These are phyloP conservation scores for Scomberomorus guttatus DNA, from an alignment of 2,797 vertebrate genomes.

Conservation along the genomic window DNA sequence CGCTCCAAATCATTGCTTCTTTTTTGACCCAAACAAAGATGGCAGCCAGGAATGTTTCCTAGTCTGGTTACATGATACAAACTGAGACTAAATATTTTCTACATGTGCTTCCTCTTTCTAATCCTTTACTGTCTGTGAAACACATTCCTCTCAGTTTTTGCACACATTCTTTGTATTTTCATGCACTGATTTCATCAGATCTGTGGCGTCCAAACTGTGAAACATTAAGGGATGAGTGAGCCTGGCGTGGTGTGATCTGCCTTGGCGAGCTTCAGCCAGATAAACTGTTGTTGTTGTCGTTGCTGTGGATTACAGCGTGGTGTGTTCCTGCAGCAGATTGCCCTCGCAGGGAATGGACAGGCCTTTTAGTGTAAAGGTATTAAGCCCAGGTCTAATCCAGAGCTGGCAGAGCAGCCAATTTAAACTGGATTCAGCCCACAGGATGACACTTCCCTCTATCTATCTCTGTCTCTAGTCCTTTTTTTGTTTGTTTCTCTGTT, in stretches of 20 bases:
- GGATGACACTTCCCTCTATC: slow-evolving; percentile 6
- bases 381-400: slow-evolving; percentile 76
- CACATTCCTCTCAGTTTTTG: background rate
- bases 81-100: background rate
- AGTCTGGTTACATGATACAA: background rate
- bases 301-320: slow-evolving; percentile 67
- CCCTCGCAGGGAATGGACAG: slow-evolving; percentile 50
- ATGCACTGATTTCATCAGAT: background rate
- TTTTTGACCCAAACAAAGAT: slow-evolving; percentile 31
- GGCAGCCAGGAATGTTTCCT: slow-evolving; percentile 14
- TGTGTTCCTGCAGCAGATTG: slow-evolving; percentile 68
- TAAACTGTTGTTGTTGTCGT: slow-evolving; percentile 65
- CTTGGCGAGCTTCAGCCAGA: slow-evolving; percentile 34
- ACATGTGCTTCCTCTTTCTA: background rate
- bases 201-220: background rate
- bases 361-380: slow-evolving; percentile 79
- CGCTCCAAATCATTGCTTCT: background rate
- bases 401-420: slow-evolving; percentile 74
- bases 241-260: background rate
- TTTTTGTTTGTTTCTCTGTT: background rate
- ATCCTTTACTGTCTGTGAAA: background rate
- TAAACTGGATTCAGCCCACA: slow-evolving; percentile 60
- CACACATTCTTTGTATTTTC: background rate
- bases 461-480: background rate
- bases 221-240: background rate